Evolutionary conservation across 2,113 vertebrate genomes (phyloP), one percentile per base, ranked within the genome.

Genomic region (Pteronura brasiliensis): DNA sequence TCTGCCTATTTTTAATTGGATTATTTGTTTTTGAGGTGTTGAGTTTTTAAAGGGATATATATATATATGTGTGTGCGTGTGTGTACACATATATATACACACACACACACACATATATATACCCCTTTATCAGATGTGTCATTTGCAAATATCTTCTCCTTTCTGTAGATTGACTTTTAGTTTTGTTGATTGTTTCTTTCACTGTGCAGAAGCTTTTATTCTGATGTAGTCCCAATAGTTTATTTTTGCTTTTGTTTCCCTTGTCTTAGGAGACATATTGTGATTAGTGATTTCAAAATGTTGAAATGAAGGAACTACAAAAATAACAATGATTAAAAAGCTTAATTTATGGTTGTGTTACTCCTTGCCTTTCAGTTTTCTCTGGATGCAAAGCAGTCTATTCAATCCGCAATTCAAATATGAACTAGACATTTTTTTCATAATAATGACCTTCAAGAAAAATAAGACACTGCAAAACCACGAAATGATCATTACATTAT

Each of bases 361-460:
- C 34, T 44, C 23, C 89, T 81, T 84, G n/a, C 11, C 39, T 89
- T 82, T 81, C 52, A 42, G 23, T 90, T 95, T 87, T 79, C 25
- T 83, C 69, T 82, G 49, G 49, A 82, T 79, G 49, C 49, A 90
- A 47, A 79, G n/a, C 25, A 85, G 14, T 90, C n/a, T 29, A 63
- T 55, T 82, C 39, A 97, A 90, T 87, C 82, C 0, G 2, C 49
- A 87, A 71, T 76, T 77, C 39, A 36, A 94, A 94, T 42, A 81
- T 39, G 27, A 92, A 84, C 47, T 81, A 92, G 29, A 95, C 83
- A 36, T 47, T 47, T 92, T 88, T 84, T 44, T 17, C 47, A 8
- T 79, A 59, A 72, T 63, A 90, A 82, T 95, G 74, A 71, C 21
- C 83, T 57, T 93, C 44, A 83, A 74, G 84, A 90, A 83, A 91